A percentile compares a stretch with the other conserved stretches of the same genome.
These are phyloP conservation scores for Brachyrhaphis roseni DNA, from an alignment of 2,797 vertebrate genomes.

Conservation along the genomic window DNA sequence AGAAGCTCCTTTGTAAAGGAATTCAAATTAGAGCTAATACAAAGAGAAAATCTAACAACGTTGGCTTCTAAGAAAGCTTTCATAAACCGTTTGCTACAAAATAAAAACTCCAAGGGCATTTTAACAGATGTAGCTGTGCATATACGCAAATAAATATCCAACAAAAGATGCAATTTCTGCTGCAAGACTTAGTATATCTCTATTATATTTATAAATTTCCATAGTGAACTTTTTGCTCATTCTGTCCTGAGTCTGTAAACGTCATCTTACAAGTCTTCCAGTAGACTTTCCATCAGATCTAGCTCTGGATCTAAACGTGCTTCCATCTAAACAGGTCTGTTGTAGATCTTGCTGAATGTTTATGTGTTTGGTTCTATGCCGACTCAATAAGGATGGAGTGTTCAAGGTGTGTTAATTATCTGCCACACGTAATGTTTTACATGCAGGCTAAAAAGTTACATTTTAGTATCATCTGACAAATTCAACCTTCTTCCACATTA, in stretches of 20 bases:
- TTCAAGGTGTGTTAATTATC: background rate
- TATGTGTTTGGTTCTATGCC: background rate
- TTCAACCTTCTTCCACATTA: background rate
- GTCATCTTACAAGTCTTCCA: background rate
- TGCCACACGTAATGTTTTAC: background rate
- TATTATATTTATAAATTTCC: background rate
- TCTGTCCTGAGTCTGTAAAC: background rate
- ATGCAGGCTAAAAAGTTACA: background rate
- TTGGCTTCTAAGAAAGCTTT: background rate
- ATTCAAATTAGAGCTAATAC: background rate
- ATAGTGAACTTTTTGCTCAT: background rate
- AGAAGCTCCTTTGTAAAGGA: background rate
- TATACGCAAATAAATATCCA: background rate
- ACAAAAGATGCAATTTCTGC: background rate
- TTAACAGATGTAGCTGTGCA: background rate
- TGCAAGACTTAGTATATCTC: background rate
- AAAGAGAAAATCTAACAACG: background rate
- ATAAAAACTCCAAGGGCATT: background rate
- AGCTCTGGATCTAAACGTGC: background rate
- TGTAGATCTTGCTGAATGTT: background rate
- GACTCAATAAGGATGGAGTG: background rate
- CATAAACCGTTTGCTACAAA: background rate
- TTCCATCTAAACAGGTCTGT: background rate
- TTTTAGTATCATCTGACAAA: background rate
- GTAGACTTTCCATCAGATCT: background rate